Conservation (phyloP, 2,113 vertebrate genomes). For the Aix galericulata region DNA sequence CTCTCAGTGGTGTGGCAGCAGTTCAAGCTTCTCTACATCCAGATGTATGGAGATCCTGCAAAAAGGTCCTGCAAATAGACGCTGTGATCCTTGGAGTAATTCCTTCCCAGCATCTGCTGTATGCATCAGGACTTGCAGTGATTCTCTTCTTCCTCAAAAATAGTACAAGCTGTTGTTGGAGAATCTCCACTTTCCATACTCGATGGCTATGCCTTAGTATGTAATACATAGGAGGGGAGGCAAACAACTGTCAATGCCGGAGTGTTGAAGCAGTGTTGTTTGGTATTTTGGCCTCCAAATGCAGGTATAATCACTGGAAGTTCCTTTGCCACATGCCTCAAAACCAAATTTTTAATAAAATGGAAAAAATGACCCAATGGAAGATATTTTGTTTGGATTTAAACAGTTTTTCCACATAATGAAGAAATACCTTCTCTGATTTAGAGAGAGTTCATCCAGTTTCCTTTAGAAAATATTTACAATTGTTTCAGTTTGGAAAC, state of each 20-base stretch:
- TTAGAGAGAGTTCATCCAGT: not conserved
- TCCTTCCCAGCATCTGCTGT: not conserved
- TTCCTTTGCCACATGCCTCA: not conserved
- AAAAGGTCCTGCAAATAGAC: not conserved
- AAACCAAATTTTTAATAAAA: not conserved
- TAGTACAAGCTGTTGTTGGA: not conserved
- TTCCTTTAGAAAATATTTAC: slow-evolving; percentile 56
- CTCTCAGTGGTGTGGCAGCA: not conserved
- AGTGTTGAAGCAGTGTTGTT: not conserved
- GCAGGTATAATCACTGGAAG: not conserved
- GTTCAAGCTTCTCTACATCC: not conserved
- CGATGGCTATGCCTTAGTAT: fast-evolving
- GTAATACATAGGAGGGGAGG: not conserved
- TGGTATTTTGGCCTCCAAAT: not conserved
- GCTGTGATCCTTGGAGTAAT: not conserved
- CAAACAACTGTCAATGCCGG: not conserved
- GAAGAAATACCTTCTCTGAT: not conserved
- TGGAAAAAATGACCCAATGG: not conserved
- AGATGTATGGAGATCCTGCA: not conserved
- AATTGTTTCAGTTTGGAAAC: slow-evolving; percentile 30
- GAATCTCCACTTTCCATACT: not conserved
- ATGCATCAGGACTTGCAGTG: not conserved
- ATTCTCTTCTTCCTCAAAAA: not conserved
- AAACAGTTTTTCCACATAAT: slow-evolving; percentile 18
- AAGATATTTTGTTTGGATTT: slow-evolving; percentile 34